Conservation (phyloP, 2,113 vertebrate species). For the Coracopsis vasa region DNA sequence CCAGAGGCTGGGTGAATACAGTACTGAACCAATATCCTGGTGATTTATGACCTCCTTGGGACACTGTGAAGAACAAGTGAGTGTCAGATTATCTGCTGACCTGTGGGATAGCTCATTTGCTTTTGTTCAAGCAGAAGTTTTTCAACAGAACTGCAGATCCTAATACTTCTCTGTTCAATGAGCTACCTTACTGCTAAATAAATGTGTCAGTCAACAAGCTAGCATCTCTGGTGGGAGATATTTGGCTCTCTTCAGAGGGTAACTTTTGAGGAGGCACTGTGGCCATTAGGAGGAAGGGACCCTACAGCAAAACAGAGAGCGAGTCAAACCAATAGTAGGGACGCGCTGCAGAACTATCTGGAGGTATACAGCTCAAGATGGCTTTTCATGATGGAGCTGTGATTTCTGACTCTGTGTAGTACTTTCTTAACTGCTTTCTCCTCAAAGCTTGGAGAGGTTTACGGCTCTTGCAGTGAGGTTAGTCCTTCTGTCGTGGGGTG, state of each 20-base stretch:
- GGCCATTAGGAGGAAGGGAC: neutral
- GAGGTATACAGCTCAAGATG: neutral
- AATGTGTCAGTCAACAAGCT: constrained; percentile 3
- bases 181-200: neutral
- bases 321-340: neutral
- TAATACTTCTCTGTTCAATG: neutral
- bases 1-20: neutral
- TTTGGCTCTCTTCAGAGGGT: neutral
- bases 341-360: neutral
- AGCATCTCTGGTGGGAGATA: neutral
- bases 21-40: neutral
- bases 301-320: neutral
- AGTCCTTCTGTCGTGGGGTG: neutral
- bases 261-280: neutral
- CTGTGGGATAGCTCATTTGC: constrained; percentile 1
- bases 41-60: constrained; percentile 21
- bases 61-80: constrained; percentile 15
- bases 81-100: constrained; percentile 35
- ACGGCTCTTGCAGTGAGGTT: neutral
- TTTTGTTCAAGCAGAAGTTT: constrained; percentile 37
- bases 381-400: neutral
- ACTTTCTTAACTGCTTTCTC: neutral
- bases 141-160: neutral
- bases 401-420: neutral
- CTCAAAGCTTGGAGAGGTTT: neutral